phyloP scores from a whole-genome alignment of 1,140 invertebrate genomes.

The Dryas iulia region DNA sequence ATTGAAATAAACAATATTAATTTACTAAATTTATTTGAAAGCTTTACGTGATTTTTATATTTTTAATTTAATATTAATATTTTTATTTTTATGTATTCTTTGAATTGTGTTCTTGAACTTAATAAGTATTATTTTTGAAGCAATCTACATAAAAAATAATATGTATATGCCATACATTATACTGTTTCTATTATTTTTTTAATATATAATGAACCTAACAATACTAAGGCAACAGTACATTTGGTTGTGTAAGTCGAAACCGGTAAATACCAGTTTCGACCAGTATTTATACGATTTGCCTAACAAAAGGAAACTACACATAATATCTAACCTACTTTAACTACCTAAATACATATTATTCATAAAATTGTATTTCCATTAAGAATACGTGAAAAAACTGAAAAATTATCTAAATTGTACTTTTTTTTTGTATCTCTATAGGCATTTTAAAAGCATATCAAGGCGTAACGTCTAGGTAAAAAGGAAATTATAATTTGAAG shows the following conservation, averaged over 20 bases:
- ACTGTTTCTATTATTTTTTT: neutral
- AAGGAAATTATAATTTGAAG: neutral
- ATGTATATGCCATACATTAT: neutral
- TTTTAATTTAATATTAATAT: too few relatives aligned
- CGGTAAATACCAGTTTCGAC: neutral
- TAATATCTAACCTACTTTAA: neutral
- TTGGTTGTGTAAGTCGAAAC: neutral
- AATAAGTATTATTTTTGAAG: too few relatives aligned
- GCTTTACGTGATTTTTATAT: too few relatives aligned
- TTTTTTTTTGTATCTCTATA: neutral
- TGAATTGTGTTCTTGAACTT: too few relatives aligned
- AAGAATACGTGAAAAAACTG: neutral
- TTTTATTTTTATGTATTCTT: too few relatives aligned
- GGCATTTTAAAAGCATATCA: neutral
- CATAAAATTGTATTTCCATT: neutral
- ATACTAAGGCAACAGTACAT: neutral
- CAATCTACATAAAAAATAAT: neutral
- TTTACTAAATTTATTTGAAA: too few relatives aligned
- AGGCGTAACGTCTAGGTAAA: neutral
- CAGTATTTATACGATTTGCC: neutral
- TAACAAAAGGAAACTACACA: neutral
- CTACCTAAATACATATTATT: neutral
- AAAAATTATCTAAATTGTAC: neutral
- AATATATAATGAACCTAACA: neutral
- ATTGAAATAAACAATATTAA: too few relatives aligned